Conservation (phyloP, 2,113 vertebrate genomes). For the Poeciliopsis occidentalis region DNA sequence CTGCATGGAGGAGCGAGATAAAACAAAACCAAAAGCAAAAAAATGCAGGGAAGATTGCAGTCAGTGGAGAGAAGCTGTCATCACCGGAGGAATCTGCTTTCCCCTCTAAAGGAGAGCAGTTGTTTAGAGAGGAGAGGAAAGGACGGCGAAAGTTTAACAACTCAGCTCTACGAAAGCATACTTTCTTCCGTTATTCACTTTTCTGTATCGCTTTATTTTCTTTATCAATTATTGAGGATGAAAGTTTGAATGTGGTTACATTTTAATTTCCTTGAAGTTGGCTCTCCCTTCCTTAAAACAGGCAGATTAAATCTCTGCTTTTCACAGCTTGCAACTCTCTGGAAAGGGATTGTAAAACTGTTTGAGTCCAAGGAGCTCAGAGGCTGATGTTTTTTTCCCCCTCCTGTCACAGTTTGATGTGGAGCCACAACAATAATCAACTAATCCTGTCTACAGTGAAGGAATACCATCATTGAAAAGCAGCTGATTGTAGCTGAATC, state of each 20-base stretch:
- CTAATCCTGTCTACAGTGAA: neutral
- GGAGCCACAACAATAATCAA: neutral
- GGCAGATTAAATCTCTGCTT: neutral
- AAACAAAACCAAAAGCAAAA: slow-evolving; percentile 70
- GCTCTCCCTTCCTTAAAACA: neutral
- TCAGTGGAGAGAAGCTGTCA: slow-evolving; percentile 44
- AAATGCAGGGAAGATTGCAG: slow-evolving; percentile 51
- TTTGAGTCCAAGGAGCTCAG: neutral
- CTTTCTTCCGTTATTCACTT: neutral
- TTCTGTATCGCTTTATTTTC: slow-evolving; percentile 20
- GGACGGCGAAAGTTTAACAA: neutral
- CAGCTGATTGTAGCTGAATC: neutral
- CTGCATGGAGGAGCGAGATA: slow-evolving; percentile 72
- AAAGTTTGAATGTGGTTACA: too few relatives aligned
- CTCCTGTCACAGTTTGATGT: neutral
- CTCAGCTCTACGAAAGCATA: neutral
- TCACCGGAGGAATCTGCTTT: slow-evolving; percentile 68
- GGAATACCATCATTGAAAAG: neutral
- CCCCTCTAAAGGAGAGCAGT: slow-evolving; percentile 43
- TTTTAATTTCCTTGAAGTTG: neutral
- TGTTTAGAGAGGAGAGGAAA: slow-evolving; percentile 27
- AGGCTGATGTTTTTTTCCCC: neutral
- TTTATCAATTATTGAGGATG: neutral
- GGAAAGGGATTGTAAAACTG: neutral
- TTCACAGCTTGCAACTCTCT: neutral